Base-by-base conservation (phyloP, 2,888 invertebrate species). In the Lacanobia oleracea region DNA sequence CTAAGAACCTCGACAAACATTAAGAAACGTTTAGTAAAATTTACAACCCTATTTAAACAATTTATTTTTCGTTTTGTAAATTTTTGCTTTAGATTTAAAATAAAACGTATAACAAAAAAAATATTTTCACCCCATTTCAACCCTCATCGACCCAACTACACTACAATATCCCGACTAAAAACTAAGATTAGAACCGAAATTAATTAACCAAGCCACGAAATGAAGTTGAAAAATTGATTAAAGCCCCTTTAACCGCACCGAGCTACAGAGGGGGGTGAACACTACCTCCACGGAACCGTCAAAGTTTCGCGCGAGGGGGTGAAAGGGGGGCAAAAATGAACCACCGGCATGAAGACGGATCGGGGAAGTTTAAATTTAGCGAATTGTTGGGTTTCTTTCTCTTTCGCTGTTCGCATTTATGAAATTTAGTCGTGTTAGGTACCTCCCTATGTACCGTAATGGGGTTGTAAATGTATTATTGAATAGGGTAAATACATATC, bases 201-300 rank as follows among this genome's bases (percentile, higher is more conserved):
- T 90, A 90, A 90, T 90, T 88, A 90, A 89, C 84, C 86, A 84
- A 86, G 87, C 87, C 88, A 88, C 86, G 87, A 91, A 93, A 93
- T 91, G 89, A 91, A 93, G 92, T 94, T 93, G 91, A 94, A 94
- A 94, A 94, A 94, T 93, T 94, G 93, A 93, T 93, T 93, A 94
- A 93, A 93, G 88, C 91, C 86, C 89, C 90, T 86, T 82, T 89
- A 88, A 91, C 93, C 92, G 85, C 92, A 91, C 75, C 69, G 59
- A 76, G 81, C 85, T 83, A 83, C 85, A 79, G 85, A 83, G 87
- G 87, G 89, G 88, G 88, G 81, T 87, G 82, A 90, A 90, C 89
- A 89, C 87, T 84, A 87, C 88, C 91, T 89, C 88, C 88, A 88
- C 90, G 90, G 90, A 90, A 89, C 89, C 89, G 91, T 84, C 85